Percentiles rank a stretch among this genome's conserved stretches.
phyloP scores from a whole-genome alignment of 2,113 vertebrate species.

The Connochaetes taurinus region DNA sequence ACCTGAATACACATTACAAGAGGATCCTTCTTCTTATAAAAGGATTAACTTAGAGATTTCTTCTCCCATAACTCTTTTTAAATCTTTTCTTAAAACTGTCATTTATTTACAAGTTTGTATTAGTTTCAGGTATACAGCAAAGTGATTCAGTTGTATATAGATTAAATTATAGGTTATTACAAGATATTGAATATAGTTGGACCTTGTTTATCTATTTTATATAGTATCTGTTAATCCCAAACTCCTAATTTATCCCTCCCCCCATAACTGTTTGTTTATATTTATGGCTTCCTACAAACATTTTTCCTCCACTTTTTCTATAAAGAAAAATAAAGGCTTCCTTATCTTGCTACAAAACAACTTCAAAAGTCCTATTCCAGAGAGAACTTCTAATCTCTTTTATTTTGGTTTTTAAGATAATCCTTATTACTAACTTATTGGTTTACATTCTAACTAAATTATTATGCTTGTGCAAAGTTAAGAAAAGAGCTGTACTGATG shows the following conservation, averaged over 20 bases:
- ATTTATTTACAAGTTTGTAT: background rate
- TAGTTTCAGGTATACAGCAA: background rate
- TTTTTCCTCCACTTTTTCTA: background rate
- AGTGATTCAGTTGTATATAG: background rate
- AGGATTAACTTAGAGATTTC: background rate
- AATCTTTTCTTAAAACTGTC: background rate
- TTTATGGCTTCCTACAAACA: background rate
- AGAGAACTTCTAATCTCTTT: background rate
- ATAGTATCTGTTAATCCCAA: background rate
- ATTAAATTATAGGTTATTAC: background rate
- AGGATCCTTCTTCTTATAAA: background rate
- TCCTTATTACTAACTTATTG: background rate
- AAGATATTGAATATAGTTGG: background rate
- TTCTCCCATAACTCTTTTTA: background rate
- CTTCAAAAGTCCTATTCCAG: background rate
- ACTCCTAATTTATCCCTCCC: background rate
- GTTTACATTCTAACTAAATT: conserved; percentile 19
- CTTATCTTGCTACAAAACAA: conserved; percentile 2
- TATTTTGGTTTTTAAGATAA: background rate
- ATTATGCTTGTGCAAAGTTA: background rate
- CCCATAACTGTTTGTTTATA: conserved; percentile 24
- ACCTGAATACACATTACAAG: background rate
- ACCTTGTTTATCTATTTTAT: background rate
- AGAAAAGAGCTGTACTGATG: background rate
- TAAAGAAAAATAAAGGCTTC: conserved; percentile 29